These are phyloP conservation scores for Helicolenus hilgendorfi DNA, from an alignment of 2,797 vertebrate genomes.

Conservation along the genomic window DNA sequence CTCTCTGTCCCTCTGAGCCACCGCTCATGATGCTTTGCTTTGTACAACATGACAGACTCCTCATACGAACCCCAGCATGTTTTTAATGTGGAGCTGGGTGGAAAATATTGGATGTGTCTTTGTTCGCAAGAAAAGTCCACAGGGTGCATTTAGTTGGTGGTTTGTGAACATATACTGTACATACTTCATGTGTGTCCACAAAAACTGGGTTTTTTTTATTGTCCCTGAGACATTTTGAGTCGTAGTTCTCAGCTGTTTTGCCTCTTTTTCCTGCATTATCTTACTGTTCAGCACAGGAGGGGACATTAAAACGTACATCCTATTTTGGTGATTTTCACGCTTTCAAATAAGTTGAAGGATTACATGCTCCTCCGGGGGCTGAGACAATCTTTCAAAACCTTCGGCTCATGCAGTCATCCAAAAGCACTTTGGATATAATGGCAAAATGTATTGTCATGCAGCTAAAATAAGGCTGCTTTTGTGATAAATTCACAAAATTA, in stretches of 20 bases:
- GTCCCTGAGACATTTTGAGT: background rate
- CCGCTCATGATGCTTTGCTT: conserved; percentile 66
- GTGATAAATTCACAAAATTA: background rate
- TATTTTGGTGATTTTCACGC: conserved; percentile 42
- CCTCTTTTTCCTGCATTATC: background rate
- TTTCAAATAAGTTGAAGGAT: conserved; percentile 43
- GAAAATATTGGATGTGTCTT: conserved; percentile 5
- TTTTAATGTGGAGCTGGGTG: conserved; percentile 10
- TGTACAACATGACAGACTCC: conserved; percentile 59
- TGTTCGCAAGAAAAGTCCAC: background rate
- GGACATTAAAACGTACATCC: conserved; percentile 13
- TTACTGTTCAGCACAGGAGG: background rate
- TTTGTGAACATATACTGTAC: background rate
- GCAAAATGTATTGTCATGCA: conserved; percentile 24
- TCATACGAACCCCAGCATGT: background rate
- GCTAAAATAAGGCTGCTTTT: background rate
- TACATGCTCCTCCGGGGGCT: conserved; percentile 24
- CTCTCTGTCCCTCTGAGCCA: conserved; percentile 65
- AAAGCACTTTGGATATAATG: conserved; percentile 38
- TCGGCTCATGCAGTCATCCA: conserved; percentile 9
- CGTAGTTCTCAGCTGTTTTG: background rate
- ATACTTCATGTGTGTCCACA: background rate
- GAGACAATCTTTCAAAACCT: conserved; percentile 26
- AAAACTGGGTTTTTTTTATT: background rate
- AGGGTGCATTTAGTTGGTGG: background rate